phyloP scores from a whole-genome alignment of 2,888 invertebrate species.

The Oscheius sp. region DNA sequence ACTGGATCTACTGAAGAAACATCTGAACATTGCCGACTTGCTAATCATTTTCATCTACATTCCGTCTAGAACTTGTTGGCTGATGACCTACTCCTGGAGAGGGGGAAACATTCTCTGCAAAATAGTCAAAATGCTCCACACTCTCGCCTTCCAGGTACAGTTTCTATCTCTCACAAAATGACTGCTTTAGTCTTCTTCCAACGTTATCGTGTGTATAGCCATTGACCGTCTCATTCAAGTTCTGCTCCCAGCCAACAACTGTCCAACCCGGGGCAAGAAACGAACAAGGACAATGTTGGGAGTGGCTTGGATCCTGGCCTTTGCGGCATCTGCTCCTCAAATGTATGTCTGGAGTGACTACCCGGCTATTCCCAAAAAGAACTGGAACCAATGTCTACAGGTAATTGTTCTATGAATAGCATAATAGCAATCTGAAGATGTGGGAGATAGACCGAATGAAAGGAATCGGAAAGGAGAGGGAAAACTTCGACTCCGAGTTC shows the following conservation, averaged over 20 bases:
- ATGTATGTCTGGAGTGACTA: slow-evolving; percentile 68
- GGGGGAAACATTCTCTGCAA: slow-evolving; percentile 72
- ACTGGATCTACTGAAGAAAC: slow-evolving; percentile 71
- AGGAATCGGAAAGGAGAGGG: slow-evolving; percentile 31
- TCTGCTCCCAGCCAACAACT: slow-evolving; percentile 63
- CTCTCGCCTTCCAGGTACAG: slow-evolving; percentile 69
- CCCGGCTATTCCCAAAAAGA: slow-evolving; percentile 63
- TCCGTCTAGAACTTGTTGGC: slow-evolving; percentile 70
- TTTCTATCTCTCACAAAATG: neutral
- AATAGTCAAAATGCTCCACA: slow-evolving; percentile 70
- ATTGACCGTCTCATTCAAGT: slow-evolving; percentile 71
- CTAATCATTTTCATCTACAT: slow-evolving; percentile 73
- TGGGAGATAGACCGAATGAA: slow-evolving; percentile 68
- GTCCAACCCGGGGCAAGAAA: slow-evolving; percentile 62
- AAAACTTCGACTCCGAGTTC: slow-evolving; percentile 56
- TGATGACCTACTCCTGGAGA: slow-evolving; percentile 72
- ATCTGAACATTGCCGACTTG: slow-evolving; percentile 71
- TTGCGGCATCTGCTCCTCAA: slow-evolving; percentile 65
- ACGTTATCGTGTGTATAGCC: slow-evolving; percentile 73
- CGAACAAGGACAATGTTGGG: slow-evolving; percentile 64
- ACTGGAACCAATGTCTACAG: slow-evolving; percentile 70
- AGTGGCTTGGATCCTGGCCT: slow-evolving; percentile 62
- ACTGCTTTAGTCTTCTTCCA: slow-evolving; percentile 70
- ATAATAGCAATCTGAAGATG: slow-evolving; percentile 44
- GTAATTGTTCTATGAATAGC: slow-evolving; percentile 24